Evolutionary conservation across 2,888 invertebrate genomes (phyloP).

Genomic region (Mesopsocus fuscifrons): DNA sequence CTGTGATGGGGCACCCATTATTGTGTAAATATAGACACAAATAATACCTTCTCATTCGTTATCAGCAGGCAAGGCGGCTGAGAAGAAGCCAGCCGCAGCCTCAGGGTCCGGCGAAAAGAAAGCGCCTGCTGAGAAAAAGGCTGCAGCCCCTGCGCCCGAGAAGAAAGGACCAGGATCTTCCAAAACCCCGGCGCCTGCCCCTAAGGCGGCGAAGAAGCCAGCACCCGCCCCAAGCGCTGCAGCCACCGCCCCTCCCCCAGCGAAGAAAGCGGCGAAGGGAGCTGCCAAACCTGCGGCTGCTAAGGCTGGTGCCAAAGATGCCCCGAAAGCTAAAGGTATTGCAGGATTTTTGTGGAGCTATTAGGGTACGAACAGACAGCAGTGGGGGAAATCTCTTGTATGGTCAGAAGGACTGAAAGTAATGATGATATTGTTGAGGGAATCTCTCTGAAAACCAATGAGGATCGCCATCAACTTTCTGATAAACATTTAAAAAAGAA

Average conservation of each 20-base stretch:
- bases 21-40: no score
- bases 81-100: constrained; percentile 24
- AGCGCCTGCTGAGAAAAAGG: constrained; percentile 22
- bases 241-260: constrained; percentile 18
- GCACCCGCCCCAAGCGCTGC: constrained; percentile 19
- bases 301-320: constrained; percentile 10
- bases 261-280: constrained; percentile 18
- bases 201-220: constrained; percentile 26
- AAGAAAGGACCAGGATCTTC: constrained; percentile 18
- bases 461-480: neutral
- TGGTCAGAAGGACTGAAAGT: no score
- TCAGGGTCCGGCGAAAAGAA: constrained; percentile 26
- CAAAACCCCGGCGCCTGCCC: constrained; percentile 18
- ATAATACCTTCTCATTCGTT: no score
- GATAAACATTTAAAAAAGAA: constrained; percentile 13
- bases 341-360: no score
- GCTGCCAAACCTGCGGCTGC: constrained; percentile 22
- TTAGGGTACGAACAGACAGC: no score
- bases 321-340: constrained; percentile 14
- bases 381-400: no score
- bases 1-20: no score
- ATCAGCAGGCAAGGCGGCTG: constrained; percentile 23
- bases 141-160: constrained; percentile 15
- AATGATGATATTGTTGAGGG: constrained; percentile 19
- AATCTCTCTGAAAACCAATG: constrained; percentile 20